These are phyloP conservation scores for Marmota monax DNA, from an alignment of 2,113 vertebrate species.

Conservation along the genomic window DNA sequence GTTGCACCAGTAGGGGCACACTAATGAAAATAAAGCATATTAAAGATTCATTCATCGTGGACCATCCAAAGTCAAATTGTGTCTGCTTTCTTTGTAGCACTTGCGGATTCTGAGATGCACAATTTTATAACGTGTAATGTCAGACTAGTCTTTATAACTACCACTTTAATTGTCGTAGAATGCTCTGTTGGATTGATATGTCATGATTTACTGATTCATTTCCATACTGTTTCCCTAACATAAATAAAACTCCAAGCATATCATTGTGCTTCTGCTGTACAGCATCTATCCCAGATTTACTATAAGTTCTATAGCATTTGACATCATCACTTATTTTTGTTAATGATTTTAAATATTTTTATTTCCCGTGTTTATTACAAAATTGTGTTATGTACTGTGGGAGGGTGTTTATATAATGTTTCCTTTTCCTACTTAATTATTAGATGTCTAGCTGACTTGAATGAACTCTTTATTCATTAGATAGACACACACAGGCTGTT, in stretches of 20 bases:
- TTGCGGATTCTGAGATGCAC: neutral
- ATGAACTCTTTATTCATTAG: neutral
- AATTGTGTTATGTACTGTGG: neutral
- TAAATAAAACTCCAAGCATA: neutral
- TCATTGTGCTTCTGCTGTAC: neutral
- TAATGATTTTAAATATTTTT: slow-evolving; percentile 16
- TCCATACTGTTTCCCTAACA: neutral
- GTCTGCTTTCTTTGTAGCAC: slow-evolving; percentile 15
- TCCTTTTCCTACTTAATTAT: neutral
- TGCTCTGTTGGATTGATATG: neutral
- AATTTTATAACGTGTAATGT: neutral
- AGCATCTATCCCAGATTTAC: neutral
- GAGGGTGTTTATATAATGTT: neutral
- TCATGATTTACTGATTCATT: neutral
- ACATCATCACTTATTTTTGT: neutral
- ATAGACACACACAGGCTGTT: neutral
- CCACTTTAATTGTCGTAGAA: neutral
- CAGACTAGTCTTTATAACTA: neutral
- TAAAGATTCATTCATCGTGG: neutral
- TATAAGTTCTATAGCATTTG: neutral
- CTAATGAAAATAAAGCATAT: slow-evolving; percentile 49
- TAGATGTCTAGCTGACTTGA: neutral
- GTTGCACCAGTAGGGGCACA: neutral
- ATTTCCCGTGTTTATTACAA: neutral
- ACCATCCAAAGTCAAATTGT: neutral